These are phyloP conservation scores for Epirrhoe alternata DNA, from an alignment of 2,888 invertebrate genomes.

Conservation along the genomic window DNA sequence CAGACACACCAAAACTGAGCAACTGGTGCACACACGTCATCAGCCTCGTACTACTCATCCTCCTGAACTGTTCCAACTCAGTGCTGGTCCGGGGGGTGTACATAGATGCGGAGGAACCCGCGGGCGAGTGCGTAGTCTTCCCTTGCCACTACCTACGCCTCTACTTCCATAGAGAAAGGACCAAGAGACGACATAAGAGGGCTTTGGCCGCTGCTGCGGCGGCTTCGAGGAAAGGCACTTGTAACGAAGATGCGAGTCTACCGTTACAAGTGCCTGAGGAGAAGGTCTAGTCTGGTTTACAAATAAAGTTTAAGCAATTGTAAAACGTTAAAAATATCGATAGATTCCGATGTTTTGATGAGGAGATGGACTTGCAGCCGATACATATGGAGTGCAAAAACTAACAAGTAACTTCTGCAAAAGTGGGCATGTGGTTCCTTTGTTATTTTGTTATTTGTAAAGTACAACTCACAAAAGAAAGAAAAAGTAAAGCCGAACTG, in stretches of 20 bases:
- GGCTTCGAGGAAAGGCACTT: slow-evolving; percentile 60
- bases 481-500: too few relatives aligned
- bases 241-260: slow-evolving; percentile 71
- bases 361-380: too few relatives aligned
- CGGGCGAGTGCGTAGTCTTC: slow-evolving; percentile 92
- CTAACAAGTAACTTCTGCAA: too few relatives aligned
- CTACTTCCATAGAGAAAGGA: slow-evolving; percentile 89
- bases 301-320: slow-evolving; percentile 21
- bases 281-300: slow-evolving; percentile 62
- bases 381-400: too few relatives aligned
- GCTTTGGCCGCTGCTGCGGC: slow-evolving; percentile 65
- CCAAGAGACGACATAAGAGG: slow-evolving; percentile 83
- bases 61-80: slow-evolving; percentile 94
- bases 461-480: too few relatives aligned
- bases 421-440: too few relatives aligned
- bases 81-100: slow-evolving; percentile 94
- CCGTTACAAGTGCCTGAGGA: slow-evolving; percentile 74
- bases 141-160: slow-evolving; percentile 93
- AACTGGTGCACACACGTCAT: slow-evolving; percentile 92
- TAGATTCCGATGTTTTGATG: too few relatives aligned
- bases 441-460: too few relatives aligned
- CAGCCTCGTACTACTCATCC: slow-evolving; percentile 89
- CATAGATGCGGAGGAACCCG: slow-evolving; percentile 94
- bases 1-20: slow-evolving; percentile 90
- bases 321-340: slow-evolving; percentile 5